A percentile compares a stretch with the other conserved stretches of the same genome.
These are phyloP conservation scores for Lamellibrachia satsuma DNA, from an alignment of 2,888 invertebrate genomes.

Conservation along the genomic window DNA sequence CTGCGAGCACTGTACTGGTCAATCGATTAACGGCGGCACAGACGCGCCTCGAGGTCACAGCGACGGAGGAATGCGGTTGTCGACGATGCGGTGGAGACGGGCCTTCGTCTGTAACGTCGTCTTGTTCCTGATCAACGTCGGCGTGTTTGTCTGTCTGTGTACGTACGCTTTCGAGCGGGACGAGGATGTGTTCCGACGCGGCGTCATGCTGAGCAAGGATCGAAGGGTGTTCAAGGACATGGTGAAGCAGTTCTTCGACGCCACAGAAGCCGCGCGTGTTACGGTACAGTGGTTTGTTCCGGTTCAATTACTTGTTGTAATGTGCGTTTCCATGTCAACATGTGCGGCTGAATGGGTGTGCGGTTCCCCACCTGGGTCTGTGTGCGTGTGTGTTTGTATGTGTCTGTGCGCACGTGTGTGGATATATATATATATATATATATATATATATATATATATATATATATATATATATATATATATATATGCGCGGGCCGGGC, in stretches of 20 bases:
- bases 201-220: background rate
- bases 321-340: too few relatives aligned
- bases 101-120: background rate
- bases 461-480: too few relatives aligned
- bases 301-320: background rate
- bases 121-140: background rate
- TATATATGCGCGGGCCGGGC: too few relatives aligned
- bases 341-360: too few relatives aligned
- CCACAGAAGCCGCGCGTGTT: background rate
- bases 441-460: too few relatives aligned
- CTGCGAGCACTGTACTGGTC: background rate
- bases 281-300: background rate
- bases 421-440: too few relatives aligned
- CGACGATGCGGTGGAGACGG: background rate
- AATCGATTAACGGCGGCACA: background rate
- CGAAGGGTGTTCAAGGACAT: background rate
- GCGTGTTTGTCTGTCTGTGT: background rate
- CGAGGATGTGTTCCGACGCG: background rate
- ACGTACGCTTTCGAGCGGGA: too few relatives aligned
- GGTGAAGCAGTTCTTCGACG: background rate
- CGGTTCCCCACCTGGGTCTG: too few relatives aligned
- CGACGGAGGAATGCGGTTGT: background rate
- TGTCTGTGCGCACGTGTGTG: too few relatives aligned
- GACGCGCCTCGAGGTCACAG: background rate
- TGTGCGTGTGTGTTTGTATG: too few relatives aligned